These are phyloP conservation scores for Pygoscelis antarcticus DNA, from an alignment of 2,113 vertebrate genomes.

Conservation along the genomic window DNA sequence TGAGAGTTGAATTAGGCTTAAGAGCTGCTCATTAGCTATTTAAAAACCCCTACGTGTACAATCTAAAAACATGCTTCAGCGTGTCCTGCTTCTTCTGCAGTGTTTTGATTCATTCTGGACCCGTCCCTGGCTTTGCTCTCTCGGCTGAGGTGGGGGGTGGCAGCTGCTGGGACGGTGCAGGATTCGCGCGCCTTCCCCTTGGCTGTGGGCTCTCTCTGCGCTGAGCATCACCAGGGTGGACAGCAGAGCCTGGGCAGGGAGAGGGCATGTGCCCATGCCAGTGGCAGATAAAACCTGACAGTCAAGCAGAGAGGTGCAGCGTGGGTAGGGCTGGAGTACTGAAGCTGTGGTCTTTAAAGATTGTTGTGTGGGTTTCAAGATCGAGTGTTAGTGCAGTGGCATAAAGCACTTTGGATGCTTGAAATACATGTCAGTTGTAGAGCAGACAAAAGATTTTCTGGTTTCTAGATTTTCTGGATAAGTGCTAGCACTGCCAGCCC, in stretches of 20 bases:
- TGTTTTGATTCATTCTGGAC: neutral
- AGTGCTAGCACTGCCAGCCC: neutral
- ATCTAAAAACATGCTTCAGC: neutral
- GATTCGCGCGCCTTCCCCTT: fast-evolving
- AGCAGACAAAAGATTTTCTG: neutral
- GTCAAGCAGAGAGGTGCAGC: neutral
- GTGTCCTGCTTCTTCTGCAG: neutral
- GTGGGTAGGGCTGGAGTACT: neutral
- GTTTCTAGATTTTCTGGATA: neutral
- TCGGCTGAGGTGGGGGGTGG: neutral
- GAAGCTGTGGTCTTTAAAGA: neutral
- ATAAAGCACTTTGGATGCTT: neutral
- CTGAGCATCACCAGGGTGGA: neutral
- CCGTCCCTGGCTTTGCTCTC: neutral
- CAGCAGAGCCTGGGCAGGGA: neutral
- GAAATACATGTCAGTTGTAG: neutral
- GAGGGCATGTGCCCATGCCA: fast-evolving
- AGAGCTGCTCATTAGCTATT: neutral
- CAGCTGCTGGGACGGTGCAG: neutral
- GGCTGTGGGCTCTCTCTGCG: fast-evolving
- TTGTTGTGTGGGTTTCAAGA: neutral
- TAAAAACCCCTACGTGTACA: neutral
- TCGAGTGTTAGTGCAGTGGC: neutral
- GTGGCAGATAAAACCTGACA: neutral
- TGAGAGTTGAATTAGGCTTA: neutral